A percentile compares a stretch with the other conserved stretches of the same genome.
Evolutionary conservation across 2,888 invertebrate species (phyloP).

Genomic region (Drosophila vallismaia): DNA sequence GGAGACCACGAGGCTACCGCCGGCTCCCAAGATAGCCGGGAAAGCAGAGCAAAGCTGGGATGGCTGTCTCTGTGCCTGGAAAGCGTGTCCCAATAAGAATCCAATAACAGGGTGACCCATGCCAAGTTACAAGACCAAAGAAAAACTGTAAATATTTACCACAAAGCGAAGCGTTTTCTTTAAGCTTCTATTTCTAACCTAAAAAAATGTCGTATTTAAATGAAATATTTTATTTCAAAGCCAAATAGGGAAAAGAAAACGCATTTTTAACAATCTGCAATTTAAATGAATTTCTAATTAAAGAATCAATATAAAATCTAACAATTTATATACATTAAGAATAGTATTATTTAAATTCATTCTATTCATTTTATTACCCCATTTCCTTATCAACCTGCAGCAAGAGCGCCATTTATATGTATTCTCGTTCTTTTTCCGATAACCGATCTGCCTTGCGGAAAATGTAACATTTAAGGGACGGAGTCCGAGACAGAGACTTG

Average conservation of each 20-base stretch:
- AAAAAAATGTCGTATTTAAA: too few species aligned
- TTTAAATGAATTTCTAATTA: too few species aligned
- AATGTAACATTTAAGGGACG: constrained; percentile 73
- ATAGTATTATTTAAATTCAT: too few species aligned
- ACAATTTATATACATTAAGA: too few species aligned
- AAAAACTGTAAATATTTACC: too few species aligned
- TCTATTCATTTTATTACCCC: not conserved
- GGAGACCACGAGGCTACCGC: constrained; percentile 65
- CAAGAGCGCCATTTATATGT: not conserved
- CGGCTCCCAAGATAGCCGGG: constrained; percentile 48
- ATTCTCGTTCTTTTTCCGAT: constrained; percentile 63
- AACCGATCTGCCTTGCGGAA: constrained; percentile 73
- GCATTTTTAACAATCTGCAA: too few species aligned
- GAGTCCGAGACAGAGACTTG: constrained; percentile 28
- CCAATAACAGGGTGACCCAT: constrained; percentile 27
- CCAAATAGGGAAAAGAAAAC: too few species aligned
- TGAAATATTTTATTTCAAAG: too few species aligned
- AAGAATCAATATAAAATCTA: too few species aligned
- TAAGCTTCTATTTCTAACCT: too few species aligned
- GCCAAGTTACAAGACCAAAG: not conserved
- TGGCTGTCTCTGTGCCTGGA: constrained; percentile 34
- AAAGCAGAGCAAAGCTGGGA: constrained; percentile 36
- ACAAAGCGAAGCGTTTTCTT: too few species aligned
- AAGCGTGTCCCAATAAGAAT: constrained; percentile 45
- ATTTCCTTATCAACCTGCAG: constrained; percentile 23